These are phyloP conservation scores for Peromyscus nudipes DNA, from an alignment of 2,797 vertebrate genomes.

Conservation along the genomic window DNA sequence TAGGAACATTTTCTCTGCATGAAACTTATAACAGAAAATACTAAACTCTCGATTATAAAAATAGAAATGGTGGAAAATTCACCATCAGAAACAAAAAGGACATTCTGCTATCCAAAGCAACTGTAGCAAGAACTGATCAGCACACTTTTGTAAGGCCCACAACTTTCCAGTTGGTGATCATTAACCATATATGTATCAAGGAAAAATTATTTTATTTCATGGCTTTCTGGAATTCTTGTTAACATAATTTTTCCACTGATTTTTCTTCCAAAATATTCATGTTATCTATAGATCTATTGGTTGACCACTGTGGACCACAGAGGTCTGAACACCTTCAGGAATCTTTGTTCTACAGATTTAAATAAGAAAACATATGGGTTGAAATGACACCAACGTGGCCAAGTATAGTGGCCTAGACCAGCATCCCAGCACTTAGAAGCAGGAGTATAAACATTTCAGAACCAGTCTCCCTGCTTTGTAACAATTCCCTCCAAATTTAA, in stretches of 20 bases:
- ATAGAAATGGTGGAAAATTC: background rate
- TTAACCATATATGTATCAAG: background rate
- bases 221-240: background rate
- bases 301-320: background rate
- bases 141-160: background rate
- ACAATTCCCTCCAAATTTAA: background rate
- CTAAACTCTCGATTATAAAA: constrained; percentile 48
- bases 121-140: background rate
- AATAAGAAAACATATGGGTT: background rate
- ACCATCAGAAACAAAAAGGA: constrained; percentile 25
- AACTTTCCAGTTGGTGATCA: background rate
- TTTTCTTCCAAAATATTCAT: constrained; percentile 25
- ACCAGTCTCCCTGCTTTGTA: background rate
- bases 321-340: background rate
- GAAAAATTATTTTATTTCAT: background rate
- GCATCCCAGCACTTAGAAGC: background rate
- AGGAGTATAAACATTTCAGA: background rate
- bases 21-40: constrained; percentile 48
- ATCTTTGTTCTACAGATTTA: background rate
- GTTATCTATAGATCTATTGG: background rate
- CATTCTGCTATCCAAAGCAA: background rate
- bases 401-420: background rate
- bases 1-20: constrained; percentile 36
- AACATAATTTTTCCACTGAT: background rate
- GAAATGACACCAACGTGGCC: background rate